Evolutionary conservation across 1,140 invertebrate genomes (phyloP).

Genomic region (Aphidius ervi): DNA sequence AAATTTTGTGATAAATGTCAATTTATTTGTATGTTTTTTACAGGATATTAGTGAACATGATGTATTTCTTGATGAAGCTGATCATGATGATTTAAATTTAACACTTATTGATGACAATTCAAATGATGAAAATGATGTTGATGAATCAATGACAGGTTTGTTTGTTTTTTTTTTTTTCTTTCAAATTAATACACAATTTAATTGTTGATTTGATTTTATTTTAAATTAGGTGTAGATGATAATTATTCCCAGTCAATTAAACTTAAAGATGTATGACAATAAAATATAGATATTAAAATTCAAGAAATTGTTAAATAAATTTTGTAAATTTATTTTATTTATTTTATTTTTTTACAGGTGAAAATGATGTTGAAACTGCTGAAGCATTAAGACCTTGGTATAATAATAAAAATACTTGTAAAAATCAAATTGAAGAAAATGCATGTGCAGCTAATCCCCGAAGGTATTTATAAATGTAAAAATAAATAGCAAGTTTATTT

Average conservation of each 20-base stretch:
- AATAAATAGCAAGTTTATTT: background rate
- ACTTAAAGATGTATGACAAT: too few species aligned
- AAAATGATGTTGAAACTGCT: slow-evolving; percentile 71
- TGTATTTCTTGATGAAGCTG: slow-evolving; percentile 57
- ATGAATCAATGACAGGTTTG: slow-evolving; percentile 78
- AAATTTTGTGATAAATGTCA: background rate
- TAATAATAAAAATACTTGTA: slow-evolving; percentile 24
- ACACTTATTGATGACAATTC: slow-evolving; percentile 56
- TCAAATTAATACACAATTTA: too few species aligned
- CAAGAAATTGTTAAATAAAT: slow-evolving; percentile 1
- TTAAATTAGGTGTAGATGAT: too few species aligned
- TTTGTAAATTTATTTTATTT: background rate
- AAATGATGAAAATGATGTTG: slow-evolving; percentile 77
- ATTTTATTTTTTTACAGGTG: slow-evolving; percentile 51
- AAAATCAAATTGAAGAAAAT: background rate
- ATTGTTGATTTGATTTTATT: too few species aligned
- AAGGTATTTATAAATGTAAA: slow-evolving; percentile 5
- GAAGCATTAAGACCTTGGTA: slow-evolving; percentile 52
- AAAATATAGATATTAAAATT: too few species aligned
- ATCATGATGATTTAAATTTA: slow-evolving; percentile 46
- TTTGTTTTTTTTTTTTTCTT: too few species aligned
- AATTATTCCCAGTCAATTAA: too few species aligned
- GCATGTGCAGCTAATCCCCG: background rate
- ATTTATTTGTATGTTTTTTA: slow-evolving; percentile 24
- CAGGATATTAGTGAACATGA: slow-evolving; percentile 71